These are phyloP conservation scores for Drosophila azteca DNA, from an alignment of 1,140 invertebrate species.

Conservation along the genomic window DNA sequence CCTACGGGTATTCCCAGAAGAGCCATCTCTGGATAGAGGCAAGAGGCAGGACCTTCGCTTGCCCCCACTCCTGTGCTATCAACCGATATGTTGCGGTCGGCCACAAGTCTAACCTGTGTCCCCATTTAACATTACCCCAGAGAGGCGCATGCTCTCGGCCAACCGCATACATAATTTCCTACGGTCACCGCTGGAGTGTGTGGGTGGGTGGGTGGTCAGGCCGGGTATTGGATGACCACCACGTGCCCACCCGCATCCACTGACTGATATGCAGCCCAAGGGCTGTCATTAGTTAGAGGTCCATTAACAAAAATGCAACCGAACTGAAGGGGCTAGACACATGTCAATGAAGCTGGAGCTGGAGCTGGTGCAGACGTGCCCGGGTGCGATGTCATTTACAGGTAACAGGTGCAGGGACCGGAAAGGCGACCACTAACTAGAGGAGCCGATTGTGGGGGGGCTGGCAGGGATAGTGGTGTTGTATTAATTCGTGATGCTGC, in stretches of 20 bases:
- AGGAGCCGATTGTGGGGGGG: conserved; percentile 13
- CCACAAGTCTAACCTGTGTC: conserved; percentile 23
- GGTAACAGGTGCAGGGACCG: conserved; percentile 70
- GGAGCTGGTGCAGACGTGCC: conserved; percentile 1
- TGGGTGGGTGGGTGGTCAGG: conserved; percentile 22
- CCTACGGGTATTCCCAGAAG: too few species aligned
- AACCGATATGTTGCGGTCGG: conserved; percentile 46
- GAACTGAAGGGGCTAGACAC: conserved; percentile 5
- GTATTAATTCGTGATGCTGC: conserved; percentile 62
- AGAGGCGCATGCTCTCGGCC: conserved; percentile 24
- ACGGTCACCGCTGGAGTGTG: conserved; percentile 34
- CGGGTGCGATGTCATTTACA: conserved; percentile 59
- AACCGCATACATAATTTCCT: conserved; percentile 56
- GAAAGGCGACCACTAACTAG: conserved; percentile 32
- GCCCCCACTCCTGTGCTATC: conserved; percentile 9
- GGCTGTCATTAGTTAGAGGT: conserved; percentile 67
- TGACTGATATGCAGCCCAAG: conserved; percentile 51
- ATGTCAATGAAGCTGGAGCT: conserved; percentile 19
- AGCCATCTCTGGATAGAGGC: too few species aligned
- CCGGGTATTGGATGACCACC: not conserved
- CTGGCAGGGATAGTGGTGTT: conserved; percentile 17
- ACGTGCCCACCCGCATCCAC: not conserved
- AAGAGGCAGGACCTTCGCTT: not conserved
- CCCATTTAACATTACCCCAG: conserved; percentile 11
- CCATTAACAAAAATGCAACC: conserved; percentile 72